phyloP scores from a whole-genome alignment of 2,113 vertebrate species.

The Cochlearius cochlearius region DNA sequence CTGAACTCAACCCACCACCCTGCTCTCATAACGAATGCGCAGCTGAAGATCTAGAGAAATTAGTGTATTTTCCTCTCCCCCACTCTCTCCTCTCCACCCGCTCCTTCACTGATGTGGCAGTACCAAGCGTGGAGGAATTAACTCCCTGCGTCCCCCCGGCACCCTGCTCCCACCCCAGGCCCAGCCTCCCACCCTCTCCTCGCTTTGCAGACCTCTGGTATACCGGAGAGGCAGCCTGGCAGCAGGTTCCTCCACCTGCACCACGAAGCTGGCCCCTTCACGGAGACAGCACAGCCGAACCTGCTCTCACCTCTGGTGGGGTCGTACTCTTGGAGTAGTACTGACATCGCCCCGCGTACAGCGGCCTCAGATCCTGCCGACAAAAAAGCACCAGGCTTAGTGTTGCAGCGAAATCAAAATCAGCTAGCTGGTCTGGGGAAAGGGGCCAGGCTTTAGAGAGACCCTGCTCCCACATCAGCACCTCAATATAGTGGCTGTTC shows the following conservation, averaged over 20 bases:
- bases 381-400: not conserved
- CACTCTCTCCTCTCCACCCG: not conserved
- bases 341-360: slow-evolving; percentile 90
- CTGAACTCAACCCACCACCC: not conserved
- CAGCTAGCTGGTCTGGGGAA: not conserved
- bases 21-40: not conserved
- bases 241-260: not conserved
- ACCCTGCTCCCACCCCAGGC: not conserved
- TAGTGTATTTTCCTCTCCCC: not conserved
- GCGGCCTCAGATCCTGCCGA: slow-evolving; percentile 89
- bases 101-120: not conserved
- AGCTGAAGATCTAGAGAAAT: not conserved
- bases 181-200: not conserved
- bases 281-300: not conserved
- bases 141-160: accelerated
- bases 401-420: not conserved
- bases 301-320: slow-evolving; percentile 70
- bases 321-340: slow-evolving; percentile 85
- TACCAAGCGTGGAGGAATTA: not conserved
- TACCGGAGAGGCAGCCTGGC: not conserved
- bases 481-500: not conserved
- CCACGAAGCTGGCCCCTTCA: not conserved
- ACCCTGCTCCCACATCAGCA: not conserved
- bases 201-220: not conserved
- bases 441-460: not conserved